phyloP scores from a whole-genome alignment of 1,140 invertebrate genomes.

The Drosophila tristis region DNA sequence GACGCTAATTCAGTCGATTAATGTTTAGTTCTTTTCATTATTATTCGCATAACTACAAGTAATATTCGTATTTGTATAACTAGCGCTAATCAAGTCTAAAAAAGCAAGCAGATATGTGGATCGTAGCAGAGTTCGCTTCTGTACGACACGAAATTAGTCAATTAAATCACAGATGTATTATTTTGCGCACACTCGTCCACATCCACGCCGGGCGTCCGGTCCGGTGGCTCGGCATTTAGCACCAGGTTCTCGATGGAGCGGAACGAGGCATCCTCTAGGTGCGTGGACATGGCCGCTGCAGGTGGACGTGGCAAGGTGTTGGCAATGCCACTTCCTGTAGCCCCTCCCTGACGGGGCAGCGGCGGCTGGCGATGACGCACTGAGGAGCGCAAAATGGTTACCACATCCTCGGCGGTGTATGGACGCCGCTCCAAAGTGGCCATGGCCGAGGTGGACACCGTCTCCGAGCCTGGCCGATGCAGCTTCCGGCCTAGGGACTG shows the following conservation, averaged over 20 bases:
- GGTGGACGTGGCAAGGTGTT: slow-evolving; percentile 62
- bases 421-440: slow-evolving; percentile 50
- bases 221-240: slow-evolving; percentile 86
- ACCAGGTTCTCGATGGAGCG: slow-evolving; percentile 86
- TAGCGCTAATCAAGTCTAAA: slow-evolving; percentile 78
- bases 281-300: slow-evolving; percentile 63
- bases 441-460: slow-evolving; percentile 10
- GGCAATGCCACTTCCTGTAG: slow-evolving; percentile 11
- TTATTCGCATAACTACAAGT: slow-evolving; percentile 74
- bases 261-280: slow-evolving; percentile 69
- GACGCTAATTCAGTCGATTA: too few species aligned
- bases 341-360: slow-evolving; percentile 8
- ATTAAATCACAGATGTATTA: slow-evolving; percentile 84
- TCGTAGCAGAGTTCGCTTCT: slow-evolving; percentile 53
- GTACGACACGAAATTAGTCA: slow-evolving; percentile 69
- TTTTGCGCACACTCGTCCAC: slow-evolving; percentile 54
- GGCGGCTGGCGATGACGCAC: slow-evolving; percentile 63
- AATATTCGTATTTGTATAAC: slow-evolving; percentile 67
- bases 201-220: slow-evolving; percentile 71
- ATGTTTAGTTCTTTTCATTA: slow-evolving; percentile 27
- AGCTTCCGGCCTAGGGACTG: slow-evolving; percentile 68
- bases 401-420: slow-evolving; percentile 86
- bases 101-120: slow-evolving; percentile 79
- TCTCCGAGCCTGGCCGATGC: slow-evolving; percentile 16
- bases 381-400: slow-evolving; percentile 85